These are phyloP conservation scores for Craseonycteris thonglongyai DNA, from an alignment of 2,113 vertebrate genomes.

Conservation along the genomic window DNA sequence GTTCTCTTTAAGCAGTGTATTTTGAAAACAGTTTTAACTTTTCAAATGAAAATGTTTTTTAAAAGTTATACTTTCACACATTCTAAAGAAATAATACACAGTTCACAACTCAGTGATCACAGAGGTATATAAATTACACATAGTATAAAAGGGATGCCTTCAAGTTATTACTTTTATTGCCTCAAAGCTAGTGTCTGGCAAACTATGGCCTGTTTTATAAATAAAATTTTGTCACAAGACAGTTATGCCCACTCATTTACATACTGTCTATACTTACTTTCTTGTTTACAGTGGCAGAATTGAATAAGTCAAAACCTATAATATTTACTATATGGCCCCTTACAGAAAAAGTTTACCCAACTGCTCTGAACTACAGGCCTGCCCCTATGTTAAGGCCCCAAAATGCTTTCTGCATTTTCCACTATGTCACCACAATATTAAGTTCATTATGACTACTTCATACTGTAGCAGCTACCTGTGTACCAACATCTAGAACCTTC, in stretches of 20 bases:
- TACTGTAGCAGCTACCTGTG: not conserved
- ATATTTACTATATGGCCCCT: not conserved
- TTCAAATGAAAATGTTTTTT: not conserved
- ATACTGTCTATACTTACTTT: not conserved
- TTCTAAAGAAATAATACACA: not conserved
- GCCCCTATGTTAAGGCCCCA: not conserved
- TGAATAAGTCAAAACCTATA: not conserved
- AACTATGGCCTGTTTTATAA: not conserved
- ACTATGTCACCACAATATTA: not conserved
- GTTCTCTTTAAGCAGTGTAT: not conserved
- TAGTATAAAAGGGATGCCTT: not conserved
- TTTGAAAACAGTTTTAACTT: conserved; percentile 5
- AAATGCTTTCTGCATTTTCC: not conserved
- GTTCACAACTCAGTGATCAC: not conserved
- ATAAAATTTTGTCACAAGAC: not conserved
- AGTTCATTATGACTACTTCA: not conserved
- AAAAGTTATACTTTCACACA: not conserved
- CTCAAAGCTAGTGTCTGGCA: not conserved
- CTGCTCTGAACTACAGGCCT: not conserved
- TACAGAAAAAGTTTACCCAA: not conserved
- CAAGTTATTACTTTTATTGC: not conserved
- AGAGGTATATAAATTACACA: not conserved
- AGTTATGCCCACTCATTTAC: not conserved
- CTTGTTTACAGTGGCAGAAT: not conserved
- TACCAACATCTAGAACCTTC: not conserved